Evolutionary conservation across 2,888 invertebrate species (phyloP).

Genomic region (Adela reaumurella): DNA sequence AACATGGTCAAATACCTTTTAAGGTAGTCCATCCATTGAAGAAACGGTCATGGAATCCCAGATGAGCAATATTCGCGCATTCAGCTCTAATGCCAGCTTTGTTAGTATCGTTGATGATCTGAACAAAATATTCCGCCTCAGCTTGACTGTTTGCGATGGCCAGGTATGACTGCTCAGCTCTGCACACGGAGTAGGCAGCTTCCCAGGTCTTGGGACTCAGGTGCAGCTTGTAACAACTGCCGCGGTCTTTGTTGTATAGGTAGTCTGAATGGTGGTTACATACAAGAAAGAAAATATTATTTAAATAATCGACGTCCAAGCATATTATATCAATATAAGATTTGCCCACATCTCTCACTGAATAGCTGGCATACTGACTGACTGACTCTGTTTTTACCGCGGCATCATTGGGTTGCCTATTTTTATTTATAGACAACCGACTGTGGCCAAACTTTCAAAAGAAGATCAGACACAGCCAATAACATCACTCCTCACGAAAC

Average conservation of each 20-base stretch:
- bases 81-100: no score
- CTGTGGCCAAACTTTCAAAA: no score
- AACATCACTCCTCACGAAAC: no score
- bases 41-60: slow-evolving; percentile 16
- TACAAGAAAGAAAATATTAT: background rate
- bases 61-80: background rate
- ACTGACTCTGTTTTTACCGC: no score
- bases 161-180: slow-evolving; percentile 23
- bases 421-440: no score
- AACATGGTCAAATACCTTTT: slow-evolving; percentile 19
- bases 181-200: slow-evolving; percentile 27
- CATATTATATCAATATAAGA: no score
- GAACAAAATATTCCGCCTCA: slow-evolving; percentile 22
- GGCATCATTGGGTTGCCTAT: no score
- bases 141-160: slow-evolving; percentile 25
- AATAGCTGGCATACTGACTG: no score
- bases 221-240: slow-evolving; percentile 36
- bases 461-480: no score
- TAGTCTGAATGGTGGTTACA: slow-evolving; percentile 21
- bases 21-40: slow-evolving; percentile 22
- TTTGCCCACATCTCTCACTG: no score
- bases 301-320: no score
- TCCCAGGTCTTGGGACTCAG: slow-evolving; percentile 26
- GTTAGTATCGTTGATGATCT: no score
- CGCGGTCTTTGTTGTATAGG: slow-evolving; percentile 17